Conservation (phyloP, 2,888 invertebrate genomes). For the Pediacus dermestoides region DNA sequence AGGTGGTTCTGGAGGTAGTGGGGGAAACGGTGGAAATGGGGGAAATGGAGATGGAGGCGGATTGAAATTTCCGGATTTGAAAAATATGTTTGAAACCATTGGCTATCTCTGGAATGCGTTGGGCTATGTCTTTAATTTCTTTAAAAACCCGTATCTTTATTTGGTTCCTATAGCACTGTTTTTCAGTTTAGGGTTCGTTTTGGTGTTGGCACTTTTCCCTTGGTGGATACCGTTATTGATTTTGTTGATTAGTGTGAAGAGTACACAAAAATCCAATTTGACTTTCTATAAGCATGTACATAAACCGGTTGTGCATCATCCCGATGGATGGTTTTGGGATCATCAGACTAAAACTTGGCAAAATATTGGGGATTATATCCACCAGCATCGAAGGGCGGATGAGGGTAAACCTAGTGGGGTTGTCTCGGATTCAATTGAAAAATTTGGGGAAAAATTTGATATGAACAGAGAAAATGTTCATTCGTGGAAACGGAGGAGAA, state of each 20-base stretch:
- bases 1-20: slow-evolving; percentile 26
- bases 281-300: slow-evolving; percentile 43
- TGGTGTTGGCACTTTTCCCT: slow-evolving; percentile 62
- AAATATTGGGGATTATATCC: slow-evolving; percentile 39
- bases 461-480: slow-evolving; percentile 40
- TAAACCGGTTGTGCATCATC: slow-evolving; percentile 44
- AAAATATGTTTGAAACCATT: slow-evolving; percentile 38
- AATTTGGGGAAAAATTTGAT: slow-evolving; percentile 45
- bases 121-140: slow-evolving; percentile 29
- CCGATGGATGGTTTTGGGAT: slow-evolving; percentile 59
- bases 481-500: slow-evolving; percentile 42
- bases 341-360: slow-evolving; percentile 56
- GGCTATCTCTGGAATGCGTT: slow-evolving; percentile 32
- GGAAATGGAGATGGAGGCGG: slow-evolving; percentile 26
- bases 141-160: slow-evolving; percentile 50
- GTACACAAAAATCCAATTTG: slow-evolving; percentile 31
- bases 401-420: slow-evolving; percentile 35
- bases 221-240: slow-evolving; percentile 58
- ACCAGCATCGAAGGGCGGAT: slow-evolving; percentile 34
- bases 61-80: slow-evolving; percentile 38
- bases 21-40: slow-evolving; percentile 23
- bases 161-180: slow-evolving; percentile 63
- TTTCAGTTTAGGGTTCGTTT: slow-evolving; percentile 59
- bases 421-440: slow-evolving; percentile 31
- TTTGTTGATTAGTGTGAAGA: slow-evolving; percentile 37